Evolutionary conservation across 2,113 vertebrate genomes (phyloP).

Genomic region (Tetraodon nigroviridis): DNA sequence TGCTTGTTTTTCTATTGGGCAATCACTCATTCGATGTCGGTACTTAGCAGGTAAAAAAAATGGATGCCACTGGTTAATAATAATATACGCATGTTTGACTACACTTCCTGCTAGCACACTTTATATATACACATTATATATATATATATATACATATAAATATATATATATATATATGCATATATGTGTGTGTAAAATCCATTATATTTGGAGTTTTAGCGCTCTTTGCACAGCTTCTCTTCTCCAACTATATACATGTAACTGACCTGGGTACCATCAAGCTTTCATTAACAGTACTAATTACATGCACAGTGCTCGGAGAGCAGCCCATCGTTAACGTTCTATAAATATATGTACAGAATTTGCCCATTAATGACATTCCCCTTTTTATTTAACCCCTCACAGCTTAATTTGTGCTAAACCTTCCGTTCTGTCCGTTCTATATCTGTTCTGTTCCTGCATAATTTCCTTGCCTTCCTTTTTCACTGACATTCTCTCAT

Average conservation of each 20-base stretch:
- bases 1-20: background rate
- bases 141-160: too few relatives aligned
- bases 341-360: conserved; percentile 16
- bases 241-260: conserved; percentile 3
- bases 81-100: too few relatives aligned
- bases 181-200: too few relatives aligned
- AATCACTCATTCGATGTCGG: too few relatives aligned
- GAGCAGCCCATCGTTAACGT: conserved; percentile 10
- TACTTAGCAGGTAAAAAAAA: background rate
- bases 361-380: conserved; percentile 14
- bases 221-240: conserved; percentile 22
- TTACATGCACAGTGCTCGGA: conserved; percentile 31
- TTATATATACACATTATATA: too few relatives aligned
- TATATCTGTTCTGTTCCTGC: conserved; percentile 7
- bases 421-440: conserved; percentile 10
- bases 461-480: conserved; percentile 13
- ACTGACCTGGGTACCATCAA: conserved; percentile 20
- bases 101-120: too few relatives aligned
- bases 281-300: conserved; percentile 28
- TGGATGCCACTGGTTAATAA: too few relatives aligned
- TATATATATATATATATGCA: too few relatives aligned
- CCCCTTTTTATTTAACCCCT: background rate
- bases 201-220: conserved; percentile 1
- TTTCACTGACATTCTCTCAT: conserved; percentile 2
- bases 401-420: conserved; percentile 12